These are phyloP conservation scores for Drosophila greeni DNA, from an alignment of 2,888 invertebrate genomes.

Conservation along the genomic window DNA sequence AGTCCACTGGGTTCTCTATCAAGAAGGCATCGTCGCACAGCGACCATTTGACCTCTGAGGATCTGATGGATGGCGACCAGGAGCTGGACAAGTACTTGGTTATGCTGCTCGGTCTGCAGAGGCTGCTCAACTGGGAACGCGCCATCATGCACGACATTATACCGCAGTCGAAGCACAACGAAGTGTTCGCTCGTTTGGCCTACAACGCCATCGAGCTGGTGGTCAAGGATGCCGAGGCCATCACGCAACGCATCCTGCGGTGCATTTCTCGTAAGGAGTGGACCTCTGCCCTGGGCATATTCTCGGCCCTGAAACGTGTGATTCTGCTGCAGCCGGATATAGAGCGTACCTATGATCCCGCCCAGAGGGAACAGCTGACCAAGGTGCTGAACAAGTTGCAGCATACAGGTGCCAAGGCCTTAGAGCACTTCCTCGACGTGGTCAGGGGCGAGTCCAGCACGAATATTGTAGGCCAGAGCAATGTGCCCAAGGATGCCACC, in stretches of 20 bases:
- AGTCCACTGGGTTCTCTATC: constrained; percentile 88
- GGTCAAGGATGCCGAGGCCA: constrained; percentile 91
- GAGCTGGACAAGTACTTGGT: constrained; percentile 91
- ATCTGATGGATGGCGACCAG: constrained; percentile 83
- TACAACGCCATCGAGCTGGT: constrained; percentile 91
- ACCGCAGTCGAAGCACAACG: constrained; percentile 88
- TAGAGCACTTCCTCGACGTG: constrained; percentile 96
- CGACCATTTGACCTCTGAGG: constrained; percentile 77
- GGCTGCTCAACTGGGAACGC: constrained; percentile 92
- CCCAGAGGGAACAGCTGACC: constrained; percentile 85
- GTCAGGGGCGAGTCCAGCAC: constrained; percentile 87
- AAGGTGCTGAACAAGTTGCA: constrained; percentile 87
- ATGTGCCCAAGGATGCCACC: constrained; percentile 94
- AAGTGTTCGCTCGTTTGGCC: constrained; percentile 90
- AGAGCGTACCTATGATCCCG: constrained; percentile 86
- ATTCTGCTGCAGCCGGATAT: constrained; percentile 88
- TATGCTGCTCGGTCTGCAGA: constrained; percentile 88
- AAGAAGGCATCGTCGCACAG: constrained; percentile 79
- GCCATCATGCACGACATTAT: constrained; percentile 90
- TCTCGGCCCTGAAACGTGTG: constrained; percentile 89
- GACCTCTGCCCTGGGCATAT: constrained; percentile 88
- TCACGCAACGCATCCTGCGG: constrained; percentile 86
- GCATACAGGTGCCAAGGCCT: constrained; percentile 89
- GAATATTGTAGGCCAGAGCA: constrained; percentile 82
- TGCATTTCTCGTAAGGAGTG: constrained; percentile 89